A percentile compares a stretch with the other conserved stretches of the same genome.
These are phyloP conservation scores for Mastomys natalensis DNA, from an alignment of 2,113 vertebrate genomes.

Conservation along the genomic window DNA sequence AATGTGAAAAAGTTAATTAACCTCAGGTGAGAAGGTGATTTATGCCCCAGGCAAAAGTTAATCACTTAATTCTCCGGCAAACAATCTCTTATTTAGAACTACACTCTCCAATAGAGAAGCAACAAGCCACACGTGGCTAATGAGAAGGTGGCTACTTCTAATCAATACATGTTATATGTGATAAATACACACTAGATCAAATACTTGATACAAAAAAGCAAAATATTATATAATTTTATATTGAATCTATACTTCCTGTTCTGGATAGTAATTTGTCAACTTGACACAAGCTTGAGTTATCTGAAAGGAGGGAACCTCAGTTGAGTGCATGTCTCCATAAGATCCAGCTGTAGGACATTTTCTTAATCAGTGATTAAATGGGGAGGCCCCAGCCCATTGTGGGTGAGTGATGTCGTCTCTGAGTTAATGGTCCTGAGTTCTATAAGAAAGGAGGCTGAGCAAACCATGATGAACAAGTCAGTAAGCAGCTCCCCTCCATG, in stretches of 20 bases:
- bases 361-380: neutral
- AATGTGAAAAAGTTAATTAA: slow-evolving; percentile 19
- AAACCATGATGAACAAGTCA: neutral
- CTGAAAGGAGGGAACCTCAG: neutral
- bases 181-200: neutral
- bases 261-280: neutral
- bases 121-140: neutral
- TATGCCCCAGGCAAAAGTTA: neutral
- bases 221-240: neutral
- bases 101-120: neutral
- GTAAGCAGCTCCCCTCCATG: neutral
- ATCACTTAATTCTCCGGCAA: neutral
- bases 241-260: neutral
- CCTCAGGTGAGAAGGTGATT: neutral
- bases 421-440: neutral
- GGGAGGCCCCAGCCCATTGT: neutral
- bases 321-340: neutral
- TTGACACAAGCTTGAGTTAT: neutral
- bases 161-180: neutral
- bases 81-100: neutral
- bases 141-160: neutral
- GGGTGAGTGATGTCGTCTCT: neutral
- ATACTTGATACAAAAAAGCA: neutral
- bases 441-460: neutral
- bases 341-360: neutral